phyloP scores from a whole-genome alignment of 1,140 invertebrate species.

The Diuraphis noxia region DNA sequence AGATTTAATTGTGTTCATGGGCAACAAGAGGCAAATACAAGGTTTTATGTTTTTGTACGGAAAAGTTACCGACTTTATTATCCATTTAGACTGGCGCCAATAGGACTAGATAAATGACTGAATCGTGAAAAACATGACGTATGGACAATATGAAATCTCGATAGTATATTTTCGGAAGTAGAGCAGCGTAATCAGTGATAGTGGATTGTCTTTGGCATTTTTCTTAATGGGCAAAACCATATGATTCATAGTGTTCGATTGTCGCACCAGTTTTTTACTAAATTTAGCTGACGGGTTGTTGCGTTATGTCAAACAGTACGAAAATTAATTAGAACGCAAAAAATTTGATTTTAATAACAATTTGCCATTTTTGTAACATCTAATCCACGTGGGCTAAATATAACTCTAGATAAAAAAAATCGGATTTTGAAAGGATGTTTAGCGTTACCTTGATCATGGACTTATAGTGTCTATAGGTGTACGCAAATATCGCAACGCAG shows the following conservation, averaged over 20 bases:
- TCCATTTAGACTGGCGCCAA: neutral
- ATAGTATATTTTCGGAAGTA: neutral
- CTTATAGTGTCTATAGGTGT: neutral
- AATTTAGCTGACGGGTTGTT: neutral
- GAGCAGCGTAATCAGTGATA: neutral
- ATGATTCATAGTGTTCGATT: neutral
- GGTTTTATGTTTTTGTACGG: neutral
- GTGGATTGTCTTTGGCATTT: neutral
- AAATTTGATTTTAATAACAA: neutral
- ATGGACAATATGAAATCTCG: neutral
- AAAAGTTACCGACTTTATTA: neutral
- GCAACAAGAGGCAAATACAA: neutral
- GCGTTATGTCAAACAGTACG: neutral
- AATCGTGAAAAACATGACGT: neutral
- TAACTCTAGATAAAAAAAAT: neutral
- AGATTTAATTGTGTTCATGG: fast-evolving
- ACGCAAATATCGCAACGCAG: neutral
- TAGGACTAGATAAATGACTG: neutral
- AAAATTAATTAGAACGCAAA: neutral
- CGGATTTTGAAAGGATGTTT: neutral
- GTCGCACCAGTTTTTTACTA: neutral
- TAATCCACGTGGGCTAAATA: neutral
- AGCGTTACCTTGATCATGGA: no score
- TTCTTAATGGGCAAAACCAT: neutral
- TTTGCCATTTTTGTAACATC: neutral